phyloP scores from a whole-genome alignment of 2,113 vertebrate genomes.

The Donacobius atricapilla region DNA sequence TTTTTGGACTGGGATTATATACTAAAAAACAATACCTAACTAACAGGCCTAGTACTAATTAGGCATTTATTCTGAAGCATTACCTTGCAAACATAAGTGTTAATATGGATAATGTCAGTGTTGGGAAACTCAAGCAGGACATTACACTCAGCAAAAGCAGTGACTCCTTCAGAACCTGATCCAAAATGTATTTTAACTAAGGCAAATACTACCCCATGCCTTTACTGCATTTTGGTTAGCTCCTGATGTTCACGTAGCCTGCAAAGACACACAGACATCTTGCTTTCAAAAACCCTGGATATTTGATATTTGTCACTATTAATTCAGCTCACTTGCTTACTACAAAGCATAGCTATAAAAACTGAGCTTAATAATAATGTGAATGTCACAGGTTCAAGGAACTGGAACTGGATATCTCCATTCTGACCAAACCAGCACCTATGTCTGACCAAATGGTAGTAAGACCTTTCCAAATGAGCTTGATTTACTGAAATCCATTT shows the following conservation, averaged over 20 bases:
- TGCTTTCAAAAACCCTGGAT: background rate
- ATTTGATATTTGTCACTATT: background rate
- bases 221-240: background rate
- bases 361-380: background rate
- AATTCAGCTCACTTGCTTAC: background rate
- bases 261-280: background rate
- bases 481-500: background rate
- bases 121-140: background rate
- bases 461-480: background rate
- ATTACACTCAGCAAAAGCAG: background rate
- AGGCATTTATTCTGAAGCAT: background rate
- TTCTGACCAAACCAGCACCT: background rate
- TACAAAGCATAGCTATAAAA: background rate
- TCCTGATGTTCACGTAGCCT: background rate
- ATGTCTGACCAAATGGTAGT: background rate
- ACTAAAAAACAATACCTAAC: background rate
- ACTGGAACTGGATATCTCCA: background rate
- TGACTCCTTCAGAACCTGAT: background rate
- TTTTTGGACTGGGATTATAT: background rate
- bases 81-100: background rate
- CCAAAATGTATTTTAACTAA: background rate
- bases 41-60: background rate
- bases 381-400: background rate
- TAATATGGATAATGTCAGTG: background rate
- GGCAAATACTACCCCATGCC: background rate